Evolutionary conservation across 2,113 vertebrate genomes (phyloP).

Genomic region (Silurus asotus): DNA sequence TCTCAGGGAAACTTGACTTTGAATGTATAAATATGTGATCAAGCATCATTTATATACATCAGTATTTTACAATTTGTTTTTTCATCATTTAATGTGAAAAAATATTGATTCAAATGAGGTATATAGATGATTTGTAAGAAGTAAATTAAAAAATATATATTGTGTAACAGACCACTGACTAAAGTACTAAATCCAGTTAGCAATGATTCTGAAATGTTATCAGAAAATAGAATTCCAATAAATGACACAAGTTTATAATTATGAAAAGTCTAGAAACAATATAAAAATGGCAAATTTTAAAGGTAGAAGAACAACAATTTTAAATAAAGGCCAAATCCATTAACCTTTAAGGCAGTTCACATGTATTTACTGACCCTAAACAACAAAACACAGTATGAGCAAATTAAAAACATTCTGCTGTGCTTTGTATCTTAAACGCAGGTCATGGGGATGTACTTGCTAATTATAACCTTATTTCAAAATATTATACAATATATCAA

Average conservation of each 20-base stretch:
- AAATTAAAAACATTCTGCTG: background rate
- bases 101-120: background rate
- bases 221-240: background rate
- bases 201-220: background rate
- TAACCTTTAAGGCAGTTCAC: background rate
- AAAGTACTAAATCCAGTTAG: background rate
- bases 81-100: background rate
- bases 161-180: background rate
- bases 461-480: background rate
- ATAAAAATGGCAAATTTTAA: background rate
- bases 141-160: background rate
- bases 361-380: background rate
- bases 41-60: background rate
- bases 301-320: conserved; percentile 12
- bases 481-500: background rate
- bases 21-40: background rate
- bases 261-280: background rate
- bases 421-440: background rate
- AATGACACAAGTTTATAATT: background rate
- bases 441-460: background rate
- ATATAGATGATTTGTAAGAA: background rate
- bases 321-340: background rate
- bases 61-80: background rate
- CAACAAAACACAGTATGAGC: background rate
- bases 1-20: background rate